phyloP scores from a whole-genome alignment of 2,888 invertebrate species.

The Polydrusus pterygomalis region DNA sequence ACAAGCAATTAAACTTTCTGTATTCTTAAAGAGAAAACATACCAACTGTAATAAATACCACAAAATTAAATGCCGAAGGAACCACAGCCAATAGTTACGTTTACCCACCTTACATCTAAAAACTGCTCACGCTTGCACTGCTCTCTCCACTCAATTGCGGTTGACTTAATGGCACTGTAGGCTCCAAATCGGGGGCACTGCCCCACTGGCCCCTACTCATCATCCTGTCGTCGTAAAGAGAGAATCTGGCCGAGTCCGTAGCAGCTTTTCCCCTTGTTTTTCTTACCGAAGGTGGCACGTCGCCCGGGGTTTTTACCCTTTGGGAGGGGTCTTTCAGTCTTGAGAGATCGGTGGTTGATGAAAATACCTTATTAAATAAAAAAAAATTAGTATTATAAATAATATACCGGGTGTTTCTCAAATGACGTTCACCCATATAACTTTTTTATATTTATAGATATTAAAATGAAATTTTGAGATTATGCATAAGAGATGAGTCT shows the following conservation, averaged over 20 bases:
- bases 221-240: constrained; percentile 92
- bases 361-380: constrained; percentile 74
- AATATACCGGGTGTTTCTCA: no score
- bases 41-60: no score
- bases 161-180: constrained; percentile 58
- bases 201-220: constrained; percentile 76
- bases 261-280: constrained; percentile 81
- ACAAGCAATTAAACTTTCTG: no score
- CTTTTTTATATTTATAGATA: no score
- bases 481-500: no score
- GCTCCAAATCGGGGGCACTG: constrained; percentile 71
- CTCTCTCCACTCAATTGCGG: constrained; percentile 63
- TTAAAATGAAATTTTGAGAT: no score
- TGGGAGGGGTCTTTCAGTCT: constrained; percentile 84
- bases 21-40: no score
- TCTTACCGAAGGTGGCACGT: constrained; percentile 85
- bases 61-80: no score
- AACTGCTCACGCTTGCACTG: constrained; percentile 72
- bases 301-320: constrained; percentile 88
- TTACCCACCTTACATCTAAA: constrained; percentile 61
- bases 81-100: background rate
- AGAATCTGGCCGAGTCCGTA: constrained; percentile 80
- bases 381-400: no score
- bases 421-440: no score
- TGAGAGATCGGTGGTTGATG: constrained; percentile 79